A percentile compares a stretch with the other conserved stretches of the same genome.
Evolutionary conservation across 2,888 invertebrate species (phyloP).

Genomic region (Pristionchus exspectatus): DNA sequence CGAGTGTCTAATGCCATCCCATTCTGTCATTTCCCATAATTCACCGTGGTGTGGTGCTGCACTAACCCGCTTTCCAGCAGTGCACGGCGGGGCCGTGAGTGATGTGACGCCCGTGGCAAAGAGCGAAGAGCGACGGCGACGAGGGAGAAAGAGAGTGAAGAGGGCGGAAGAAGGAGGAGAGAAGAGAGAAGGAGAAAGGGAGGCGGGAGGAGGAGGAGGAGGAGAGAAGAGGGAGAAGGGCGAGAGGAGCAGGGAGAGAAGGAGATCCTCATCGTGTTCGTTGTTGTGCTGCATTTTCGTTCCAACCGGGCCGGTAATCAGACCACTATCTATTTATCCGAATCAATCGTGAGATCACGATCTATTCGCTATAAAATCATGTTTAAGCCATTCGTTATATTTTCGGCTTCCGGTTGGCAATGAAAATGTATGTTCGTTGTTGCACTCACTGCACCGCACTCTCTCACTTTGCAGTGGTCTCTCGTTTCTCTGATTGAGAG

Average conservation of each 20-base stretch:
- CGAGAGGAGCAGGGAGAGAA: not conserved
- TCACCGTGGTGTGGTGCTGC: not conserved
- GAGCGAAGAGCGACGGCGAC: not conserved
- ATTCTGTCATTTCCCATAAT: not conserved
- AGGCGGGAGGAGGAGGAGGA: not conserved
- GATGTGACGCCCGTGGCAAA: not conserved
- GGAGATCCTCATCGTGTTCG: not conserved
- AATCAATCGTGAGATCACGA: too few relatives aligned
- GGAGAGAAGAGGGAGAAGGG: not conserved
- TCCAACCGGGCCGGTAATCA: too few relatives aligned
- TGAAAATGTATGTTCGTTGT: too few relatives aligned
- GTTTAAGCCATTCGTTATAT: too few relatives aligned
- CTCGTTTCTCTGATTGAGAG: not conserved
- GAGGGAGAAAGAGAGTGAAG: constrained; percentile 3
- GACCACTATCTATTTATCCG: too few relatives aligned
- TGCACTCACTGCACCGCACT: too few relatives aligned
- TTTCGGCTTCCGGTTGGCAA: too few relatives aligned
- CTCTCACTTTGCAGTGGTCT: too few relatives aligned
- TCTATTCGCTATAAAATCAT: too few relatives aligned
- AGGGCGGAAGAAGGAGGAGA: not conserved
- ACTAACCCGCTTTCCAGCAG: not conserved
- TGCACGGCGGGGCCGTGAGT: not conserved
- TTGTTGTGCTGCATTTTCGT: too few relatives aligned
- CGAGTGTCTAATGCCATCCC: not conserved
- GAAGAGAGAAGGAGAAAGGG: not conserved